These are phyloP conservation scores for Toxonevra muliebris DNA, from an alignment of 2,888 invertebrate genomes.

Conservation along the genomic window DNA sequence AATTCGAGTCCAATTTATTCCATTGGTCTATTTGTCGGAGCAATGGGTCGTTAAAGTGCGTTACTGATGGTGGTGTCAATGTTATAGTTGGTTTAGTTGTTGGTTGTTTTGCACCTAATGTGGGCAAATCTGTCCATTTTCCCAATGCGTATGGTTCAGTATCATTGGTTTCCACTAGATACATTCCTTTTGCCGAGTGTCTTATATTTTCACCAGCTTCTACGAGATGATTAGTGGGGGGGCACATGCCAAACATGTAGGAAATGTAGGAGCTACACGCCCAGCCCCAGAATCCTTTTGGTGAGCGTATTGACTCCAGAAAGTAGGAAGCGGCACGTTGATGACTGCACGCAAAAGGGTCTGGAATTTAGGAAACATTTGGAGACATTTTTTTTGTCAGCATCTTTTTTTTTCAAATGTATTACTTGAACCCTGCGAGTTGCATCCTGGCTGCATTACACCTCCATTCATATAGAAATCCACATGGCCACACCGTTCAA, in stretches of 20 bases:
- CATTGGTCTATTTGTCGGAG: constrained; percentile 60
- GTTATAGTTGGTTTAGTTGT: constrained; percentile 31
- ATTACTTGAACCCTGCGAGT: constrained; percentile 64
- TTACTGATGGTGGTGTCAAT: constrained; percentile 35
- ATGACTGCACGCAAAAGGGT: constrained; percentile 73
- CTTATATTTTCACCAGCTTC: constrained; percentile 67
- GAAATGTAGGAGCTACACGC: constrained; percentile 69
- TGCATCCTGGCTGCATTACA: constrained; percentile 74
- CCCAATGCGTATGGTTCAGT: constrained; percentile 71
- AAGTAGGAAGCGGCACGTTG: constrained; percentile 73
- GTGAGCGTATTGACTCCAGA: constrained; percentile 72
- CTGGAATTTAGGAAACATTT: constrained; percentile 48
- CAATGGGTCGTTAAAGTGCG: constrained; percentile 50
- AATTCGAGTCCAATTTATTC: constrained; percentile 60
- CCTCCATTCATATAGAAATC: constrained; percentile 81
- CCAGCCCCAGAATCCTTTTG: constrained; percentile 75
- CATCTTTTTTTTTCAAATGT: constrained; percentile 37
- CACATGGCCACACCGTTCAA: constrained; percentile 73
- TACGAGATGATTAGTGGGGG: constrained; percentile 65
- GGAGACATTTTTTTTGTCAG: no score
- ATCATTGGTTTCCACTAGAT: constrained; percentile 69
- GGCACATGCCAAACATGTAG: constrained; percentile 70
- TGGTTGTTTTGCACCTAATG: constrained; percentile 42
- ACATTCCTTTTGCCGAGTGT: constrained; percentile 66
- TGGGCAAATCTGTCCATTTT: constrained; percentile 66